Base-by-base conservation (phyloP, 2,797 vertebrate species). In the Luscinia luscinia region DNA sequence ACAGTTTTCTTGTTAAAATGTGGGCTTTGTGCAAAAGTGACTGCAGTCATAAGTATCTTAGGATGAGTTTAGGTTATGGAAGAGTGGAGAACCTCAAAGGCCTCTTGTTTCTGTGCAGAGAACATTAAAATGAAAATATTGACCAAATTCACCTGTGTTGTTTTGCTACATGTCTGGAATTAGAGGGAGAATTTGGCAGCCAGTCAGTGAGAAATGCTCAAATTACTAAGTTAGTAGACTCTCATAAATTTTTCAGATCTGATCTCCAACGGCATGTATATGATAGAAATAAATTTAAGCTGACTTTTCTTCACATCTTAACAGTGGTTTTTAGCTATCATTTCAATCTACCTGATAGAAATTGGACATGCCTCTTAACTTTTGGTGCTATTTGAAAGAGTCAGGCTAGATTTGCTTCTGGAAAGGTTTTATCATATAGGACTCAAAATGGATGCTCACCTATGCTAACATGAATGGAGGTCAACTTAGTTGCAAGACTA, bases 51-150 rank as follows among this genome's bases (percentile, higher is more conserved):
- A 91, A 84, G 34, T 78, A 66, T 40, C n/a, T 68, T 76, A 20
- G 63, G 72, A 68, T 85, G 69, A 92, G 52, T 82, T 95, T 52
- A 63, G 49, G 30, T 73, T 88, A 18, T 87, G 84, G 85, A 89
- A 84, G 77, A 83, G 57, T 48, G 64, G 32, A 74, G 89, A 91
- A 84, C 57, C 38, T 88, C 55, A 73, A 73, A 88, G 63, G 41
- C 22, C 21, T 69, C 59, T 78, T 91, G 49, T 90, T 90, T 81
- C 49, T 67, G 38, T 70, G 63, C 38, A 34, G 38, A 38, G 36
- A 67, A 59, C 16, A 30, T 73, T 64, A 69, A 79, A 88, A 84
- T 66, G 34, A 48, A 90, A 74, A 63, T 41, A 83, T 27, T 94
- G 68, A 82, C 22, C 23, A 76, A 92, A 74, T 49, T 90, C 62